Evolutionary conservation across 2,797 vertebrate species (phyloP), one percentile per base, ranked within the genome.

Genomic region (Chaetophractus vellerosus): DNA sequence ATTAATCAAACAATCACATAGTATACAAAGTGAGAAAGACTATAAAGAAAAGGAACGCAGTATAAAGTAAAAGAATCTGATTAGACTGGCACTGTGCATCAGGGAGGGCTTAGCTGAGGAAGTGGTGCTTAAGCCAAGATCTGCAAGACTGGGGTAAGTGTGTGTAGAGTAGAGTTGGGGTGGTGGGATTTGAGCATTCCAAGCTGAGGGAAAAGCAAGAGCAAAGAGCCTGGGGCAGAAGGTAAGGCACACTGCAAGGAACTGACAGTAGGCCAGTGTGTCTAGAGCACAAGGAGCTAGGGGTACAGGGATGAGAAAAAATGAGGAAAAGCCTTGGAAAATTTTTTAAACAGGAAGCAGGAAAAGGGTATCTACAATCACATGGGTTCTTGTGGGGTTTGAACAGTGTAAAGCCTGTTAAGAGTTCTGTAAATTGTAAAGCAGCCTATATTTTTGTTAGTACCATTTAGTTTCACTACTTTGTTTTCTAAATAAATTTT

Each of bases 401-500:
- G 36, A 81, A 88, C 14, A 59, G 88, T 2, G 1, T 8, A 59
- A 63, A 23, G 48, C 11, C 28, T 76, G 2, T 33, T 69, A 63
- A 55, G 50, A 82, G 19, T n/a, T 79, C 14, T 84, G 6, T 50
- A 64, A 72, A 71, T 18, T 55, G 10, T 63, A 75, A 84, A 84
- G 66, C 45, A 87, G 0, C 21, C 12, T 38, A n/a, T 52, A 52
- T 1, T 61, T 80, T 9, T 26, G 7, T 76, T 72, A 91, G 9
- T 24, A 61, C 15, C 50, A 45, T 61, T 72, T 45, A 31, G 3
- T 52, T 72, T 7, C 50, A 88, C 21, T 72, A 66, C 31, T 61
- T 72, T 48, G 11, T 91, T 94, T 93, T 64, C 91, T 59, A 91
- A 88, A 69, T 59, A 85, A 64, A 95, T 33, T 94, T 93, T 33